Evolutionary conservation across 1,140 invertebrate genomes (phyloP).

Genomic region (Melitaea cinxia): DNA sequence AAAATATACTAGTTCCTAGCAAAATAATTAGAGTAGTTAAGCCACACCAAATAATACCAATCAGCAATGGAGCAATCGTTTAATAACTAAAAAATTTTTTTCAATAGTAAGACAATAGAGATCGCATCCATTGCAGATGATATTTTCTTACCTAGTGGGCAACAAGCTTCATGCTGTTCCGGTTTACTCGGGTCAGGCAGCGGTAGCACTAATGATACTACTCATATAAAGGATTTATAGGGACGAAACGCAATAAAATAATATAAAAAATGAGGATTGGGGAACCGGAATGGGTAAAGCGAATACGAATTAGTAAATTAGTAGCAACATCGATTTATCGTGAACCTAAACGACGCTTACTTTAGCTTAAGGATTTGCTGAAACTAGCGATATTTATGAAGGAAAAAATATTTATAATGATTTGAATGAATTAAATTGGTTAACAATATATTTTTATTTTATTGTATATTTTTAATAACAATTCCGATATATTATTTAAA

Average conservation of each 20-base stretch:
- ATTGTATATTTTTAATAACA: constrained; percentile 9
- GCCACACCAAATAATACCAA: constrained; percentile 30
- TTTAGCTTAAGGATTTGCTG: constrained; percentile 37
- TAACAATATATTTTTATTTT: neutral
- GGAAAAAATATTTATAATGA: neutral
- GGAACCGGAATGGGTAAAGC: constrained; percentile 73
- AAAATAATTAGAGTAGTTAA: constrained; percentile 35
- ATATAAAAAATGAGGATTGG: constrained; percentile 58
- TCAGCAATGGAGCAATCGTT: constrained; percentile 29
- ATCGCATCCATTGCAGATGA: constrained; percentile 49
- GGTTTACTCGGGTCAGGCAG: constrained; percentile 91
- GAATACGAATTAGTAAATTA: constrained; percentile 81
- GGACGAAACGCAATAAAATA: constrained; percentile 69
- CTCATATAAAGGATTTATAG: constrained; percentile 69
- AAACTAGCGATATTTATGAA: constrained; percentile 23
- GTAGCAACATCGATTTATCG: constrained; percentile 61
- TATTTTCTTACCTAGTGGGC: constrained; percentile 87
- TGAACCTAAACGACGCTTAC: constrained; percentile 35
- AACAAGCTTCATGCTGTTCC: constrained; percentile 93
- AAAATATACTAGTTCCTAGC: constrained; percentile 33
- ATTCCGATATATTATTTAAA: neutral
- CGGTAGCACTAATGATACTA: constrained; percentile 89
- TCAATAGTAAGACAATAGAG: neutral
- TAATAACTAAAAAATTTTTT: neutral
- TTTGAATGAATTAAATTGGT: constrained; percentile 11